A percentile compares a stretch with the other conserved stretches of the same genome.
Evolutionary conservation across 2,113 vertebrate genomes (phyloP).

Genomic region (Ovis canadensis): DNA sequence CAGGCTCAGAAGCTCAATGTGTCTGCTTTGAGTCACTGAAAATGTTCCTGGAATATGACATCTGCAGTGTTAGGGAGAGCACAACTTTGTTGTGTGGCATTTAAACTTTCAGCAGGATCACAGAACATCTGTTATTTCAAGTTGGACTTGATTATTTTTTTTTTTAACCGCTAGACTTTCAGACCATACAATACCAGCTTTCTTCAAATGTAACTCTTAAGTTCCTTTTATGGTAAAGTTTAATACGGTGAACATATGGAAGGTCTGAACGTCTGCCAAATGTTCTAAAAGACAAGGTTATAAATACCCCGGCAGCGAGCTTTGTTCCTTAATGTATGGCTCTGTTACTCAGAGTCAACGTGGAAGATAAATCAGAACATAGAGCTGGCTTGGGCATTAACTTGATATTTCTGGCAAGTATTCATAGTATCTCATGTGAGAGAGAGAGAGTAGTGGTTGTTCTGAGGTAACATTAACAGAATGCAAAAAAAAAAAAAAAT

Average conservation of each 20-base stretch:
- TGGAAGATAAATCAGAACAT: conserved; percentile 75
- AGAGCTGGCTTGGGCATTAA: conserved; percentile 68
- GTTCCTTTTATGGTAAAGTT: conserved; percentile 84
- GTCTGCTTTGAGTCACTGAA: conserved; percentile 44
- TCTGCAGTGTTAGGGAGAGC: conserved; percentile 53
- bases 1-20: conserved; percentile 6
- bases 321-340: conserved; percentile 75
- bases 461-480: conserved; percentile 47
- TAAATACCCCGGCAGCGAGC: conserved; percentile 78
- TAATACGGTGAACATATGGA: conserved; percentile 84
- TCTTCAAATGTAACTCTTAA: conserved; percentile 74
- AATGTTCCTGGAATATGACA: conserved; percentile 46
- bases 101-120: conserved; percentile 77
- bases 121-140: conserved; percentile 72
- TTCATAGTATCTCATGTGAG: conserved; percentile 2
- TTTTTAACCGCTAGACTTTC: conserved; percentile 75
- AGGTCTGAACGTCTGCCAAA: conserved; percentile 82
- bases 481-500: too few species aligned
- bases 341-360: conserved; percentile 72
- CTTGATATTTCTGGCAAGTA: conserved; percentile 60
- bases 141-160: conserved; percentile 78
- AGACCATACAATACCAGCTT: conserved; percentile 81
- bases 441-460: conserved; percentile 3
- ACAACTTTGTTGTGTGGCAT: conserved; percentile 67
- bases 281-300: conserved; percentile 83